Evolutionary conservation across 2,888 invertebrate species (phyloP).

Genomic region (Lycia hirtaria): DNA sequence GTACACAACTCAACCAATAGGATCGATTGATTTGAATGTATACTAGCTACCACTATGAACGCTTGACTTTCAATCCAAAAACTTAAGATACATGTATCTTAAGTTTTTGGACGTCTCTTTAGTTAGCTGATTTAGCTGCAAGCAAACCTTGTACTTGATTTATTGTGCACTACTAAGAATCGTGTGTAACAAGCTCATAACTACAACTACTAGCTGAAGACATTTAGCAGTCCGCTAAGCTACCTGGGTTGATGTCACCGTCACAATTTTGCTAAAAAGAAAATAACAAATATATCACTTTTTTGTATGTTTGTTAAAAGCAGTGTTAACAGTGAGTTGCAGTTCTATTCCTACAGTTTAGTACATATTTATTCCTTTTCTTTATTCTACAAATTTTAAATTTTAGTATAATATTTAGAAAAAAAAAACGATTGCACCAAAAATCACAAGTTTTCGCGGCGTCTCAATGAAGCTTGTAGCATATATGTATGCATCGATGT

Average conservation of each 20-base stretch:
- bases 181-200: neutral
- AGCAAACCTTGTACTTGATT: neutral
- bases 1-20: too few species aligned
- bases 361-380: constrained; percentile 32
- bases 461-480: constrained; percentile 22
- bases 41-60: too few species aligned
- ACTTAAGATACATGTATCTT: too few species aligned
- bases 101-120: neutral
- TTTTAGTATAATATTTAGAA: constrained; percentile 50
- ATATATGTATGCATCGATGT: too few species aligned
- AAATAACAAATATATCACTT: constrained; percentile 44
- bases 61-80: too few species aligned
- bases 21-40: too few species aligned
- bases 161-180: neutral
- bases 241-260: constrained; percentile 54
- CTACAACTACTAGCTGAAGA: constrained; percentile 15
- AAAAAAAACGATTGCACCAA: constrained; percentile 57
- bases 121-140: neutral
- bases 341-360: constrained; percentile 36
- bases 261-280: constrained; percentile 59
- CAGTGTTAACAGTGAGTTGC: constrained; percentile 30
- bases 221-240: constrained; percentile 42
- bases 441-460: constrained; percentile 47
- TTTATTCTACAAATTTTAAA: constrained; percentile 34
- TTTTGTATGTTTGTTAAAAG: constrained; percentile 33